A percentile compares a stretch with the other conserved stretches of the same genome.
These are phyloP conservation scores for Hyles euphorbiae DNA, from an alignment of 1,140 invertebrate species.

Conservation along the genomic window DNA sequence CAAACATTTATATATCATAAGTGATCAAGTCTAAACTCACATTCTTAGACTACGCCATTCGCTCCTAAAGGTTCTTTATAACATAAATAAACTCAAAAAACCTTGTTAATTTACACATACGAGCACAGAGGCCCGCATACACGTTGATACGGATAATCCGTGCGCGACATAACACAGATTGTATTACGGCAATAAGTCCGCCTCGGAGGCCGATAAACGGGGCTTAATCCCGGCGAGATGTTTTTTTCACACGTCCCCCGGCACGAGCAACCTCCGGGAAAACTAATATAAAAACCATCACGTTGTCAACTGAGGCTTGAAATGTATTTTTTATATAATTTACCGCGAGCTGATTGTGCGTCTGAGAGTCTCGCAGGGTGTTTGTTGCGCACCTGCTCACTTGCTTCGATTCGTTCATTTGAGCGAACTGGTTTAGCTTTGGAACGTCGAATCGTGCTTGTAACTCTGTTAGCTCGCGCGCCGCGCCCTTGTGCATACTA, in stretches of 20 bases:
- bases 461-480: no score
- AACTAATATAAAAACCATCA: conserved; percentile 75
- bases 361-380: conserved; percentile 27
- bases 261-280: conserved; percentile 49
- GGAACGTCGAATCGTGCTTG: no score
- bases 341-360: conserved; percentile 64
- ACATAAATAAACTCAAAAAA: no score
- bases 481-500: no score
- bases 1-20: no score
- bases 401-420: neutral
- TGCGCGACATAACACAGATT: conserved; percentile 68
- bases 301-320: conserved; percentile 68
- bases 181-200: conserved; percentile 71
- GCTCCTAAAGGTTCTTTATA: no score
- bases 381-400: conserved; percentile 1
- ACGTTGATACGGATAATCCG: conserved; percentile 61
- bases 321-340: conserved; percentile 76
- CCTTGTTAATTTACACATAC: conserved; percentile 16
- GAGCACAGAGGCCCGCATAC: conserved; percentile 32
- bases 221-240: conserved; percentile 57
- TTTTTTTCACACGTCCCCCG: conserved; percentile 67
- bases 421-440: no score
- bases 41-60: no score
- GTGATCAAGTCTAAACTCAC: no score
- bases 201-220: conserved; percentile 58